Conservation (phyloP, 2,797 vertebrate species). For the Sardinella longiceps region DNA sequence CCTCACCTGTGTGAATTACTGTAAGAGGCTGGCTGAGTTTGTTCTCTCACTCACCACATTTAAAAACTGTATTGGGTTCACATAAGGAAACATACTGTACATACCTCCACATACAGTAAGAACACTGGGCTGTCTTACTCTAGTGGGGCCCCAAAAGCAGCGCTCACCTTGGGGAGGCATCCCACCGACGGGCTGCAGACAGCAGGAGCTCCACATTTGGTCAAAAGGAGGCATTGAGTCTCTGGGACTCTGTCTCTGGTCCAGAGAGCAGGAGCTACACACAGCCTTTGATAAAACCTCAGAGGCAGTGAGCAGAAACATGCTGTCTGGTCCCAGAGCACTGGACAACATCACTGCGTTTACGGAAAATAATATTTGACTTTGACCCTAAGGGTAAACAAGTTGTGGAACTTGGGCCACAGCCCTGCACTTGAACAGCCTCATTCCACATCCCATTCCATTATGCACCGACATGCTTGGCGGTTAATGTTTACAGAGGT, state of each 20-base stretch:
- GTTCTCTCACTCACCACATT: background rate
- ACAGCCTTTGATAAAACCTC: background rate
- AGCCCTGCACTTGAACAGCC: conserved; percentile 48
- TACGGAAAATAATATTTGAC: conserved; percentile 60
- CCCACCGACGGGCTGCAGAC: background rate
- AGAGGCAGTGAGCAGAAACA: conserved; percentile 35
- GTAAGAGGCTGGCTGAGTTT: background rate
- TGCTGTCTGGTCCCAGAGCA: conserved; percentile 33
- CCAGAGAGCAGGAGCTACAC: background rate
- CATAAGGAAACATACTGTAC: background rate
- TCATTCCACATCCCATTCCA: conserved; percentile 44
- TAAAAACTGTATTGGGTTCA: background rate
- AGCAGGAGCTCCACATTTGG: background rate
- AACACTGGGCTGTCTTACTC: background rate
- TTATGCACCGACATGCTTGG: conserved; percentile 34
- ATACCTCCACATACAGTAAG: background rate
- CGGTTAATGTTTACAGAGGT: conserved; percentile 30
- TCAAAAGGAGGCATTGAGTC: background rate
- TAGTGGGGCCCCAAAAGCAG: background rate
- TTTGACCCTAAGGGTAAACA: conserved; percentile 63
- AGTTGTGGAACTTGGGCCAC: conserved; percentile 48
- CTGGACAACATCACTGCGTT: conserved; percentile 42
- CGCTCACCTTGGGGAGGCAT: background rate
- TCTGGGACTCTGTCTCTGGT: too few relatives aligned
- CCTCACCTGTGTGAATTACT: background rate